Base-by-base conservation (phyloP, 2,113 vertebrate genomes). In the Naja naja region DNA sequence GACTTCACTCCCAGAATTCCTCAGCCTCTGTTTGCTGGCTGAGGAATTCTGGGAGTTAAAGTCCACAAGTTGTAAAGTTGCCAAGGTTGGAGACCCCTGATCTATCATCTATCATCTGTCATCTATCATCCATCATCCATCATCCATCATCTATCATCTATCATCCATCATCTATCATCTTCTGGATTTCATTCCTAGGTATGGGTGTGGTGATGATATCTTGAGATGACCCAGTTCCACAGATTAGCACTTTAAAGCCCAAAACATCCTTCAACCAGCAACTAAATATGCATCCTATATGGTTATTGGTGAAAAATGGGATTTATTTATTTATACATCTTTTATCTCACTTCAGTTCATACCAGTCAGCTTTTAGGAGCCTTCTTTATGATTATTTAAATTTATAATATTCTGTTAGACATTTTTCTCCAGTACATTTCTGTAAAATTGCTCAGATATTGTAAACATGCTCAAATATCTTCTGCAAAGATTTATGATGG, bases 401-500 rank as follows among this genome's bases (percentile, higher is more conserved):
- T 93, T 89, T 85, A 60, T 86, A 85, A 47, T 23, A n/a, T 43
- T 60, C 12, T 60, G 30, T 87, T 55, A 47, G 88, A 45, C 58
- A 58, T 52, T 88, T 91, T 88, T 91, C 60, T 91, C 43, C 27
- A 85, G 60, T 86, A 91, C 30, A 43, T 45, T 89, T 87, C 89
- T 47, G 60, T 92, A 93, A 81, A 39, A 81, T 81, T 39, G 16
- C n/a, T 81, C n/a, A 22, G 69, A 81, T 81, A 39, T 39, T 81
- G 34, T 81, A 81, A 81, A 81, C 39, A 39, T 81, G 64, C 43
- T 34, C 53, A 93, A 64, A 45, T 91, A 91, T 88, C 60, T 93
- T 74, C 91, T 54, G 43, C 7, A n/a, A 49, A 56, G 52, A 91
- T 93, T 93, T 88, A 93, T 47, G 27, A 43, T 88, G 53, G 88